Evolutionary conservation across 2,797 vertebrate species (phyloP).

Genomic region (Macrochelys suwanniensis): DNA sequence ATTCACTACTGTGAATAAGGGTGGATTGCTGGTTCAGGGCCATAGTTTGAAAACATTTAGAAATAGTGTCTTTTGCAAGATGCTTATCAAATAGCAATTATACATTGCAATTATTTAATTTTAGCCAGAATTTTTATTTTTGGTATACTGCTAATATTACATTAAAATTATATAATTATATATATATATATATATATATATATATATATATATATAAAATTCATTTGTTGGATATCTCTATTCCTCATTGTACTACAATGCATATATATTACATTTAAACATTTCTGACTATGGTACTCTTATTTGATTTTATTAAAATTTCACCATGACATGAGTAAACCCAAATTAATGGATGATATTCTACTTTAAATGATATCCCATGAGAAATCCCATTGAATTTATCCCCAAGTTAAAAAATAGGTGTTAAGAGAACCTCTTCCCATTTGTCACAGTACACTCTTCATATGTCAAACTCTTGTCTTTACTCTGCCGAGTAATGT

Average conservation of each 20-base stretch:
- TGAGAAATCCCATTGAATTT: not conserved
- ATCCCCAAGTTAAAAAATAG: not conserved
- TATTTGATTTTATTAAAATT: not conserved
- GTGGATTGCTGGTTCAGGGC: not conserved
- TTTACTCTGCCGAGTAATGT: not conserved
- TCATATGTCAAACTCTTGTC: not conserved
- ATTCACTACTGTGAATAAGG: not conserved
- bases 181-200: not conserved
- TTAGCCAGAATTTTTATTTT: not conserved
- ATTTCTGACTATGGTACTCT: not conserved
- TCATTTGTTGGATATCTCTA: not conserved
- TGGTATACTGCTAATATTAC: not conserved
- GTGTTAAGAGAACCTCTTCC: not conserved
- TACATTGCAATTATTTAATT: not conserved
- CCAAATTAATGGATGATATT: not conserved
- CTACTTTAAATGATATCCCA: not conserved
- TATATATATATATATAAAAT: not conserved
- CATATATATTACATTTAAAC: not conserved
- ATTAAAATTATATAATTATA: not conserved
- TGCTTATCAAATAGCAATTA: not conserved
- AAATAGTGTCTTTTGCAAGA: not conserved
- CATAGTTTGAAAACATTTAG: not conserved
- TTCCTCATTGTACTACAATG: fast-evolving
- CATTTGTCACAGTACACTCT: not conserved
- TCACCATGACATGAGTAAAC: not conserved